These are phyloP conservation scores for Tetramorium bicarinatum DNA, from an alignment of 2,888 invertebrate species.

Conservation along the genomic window DNA sequence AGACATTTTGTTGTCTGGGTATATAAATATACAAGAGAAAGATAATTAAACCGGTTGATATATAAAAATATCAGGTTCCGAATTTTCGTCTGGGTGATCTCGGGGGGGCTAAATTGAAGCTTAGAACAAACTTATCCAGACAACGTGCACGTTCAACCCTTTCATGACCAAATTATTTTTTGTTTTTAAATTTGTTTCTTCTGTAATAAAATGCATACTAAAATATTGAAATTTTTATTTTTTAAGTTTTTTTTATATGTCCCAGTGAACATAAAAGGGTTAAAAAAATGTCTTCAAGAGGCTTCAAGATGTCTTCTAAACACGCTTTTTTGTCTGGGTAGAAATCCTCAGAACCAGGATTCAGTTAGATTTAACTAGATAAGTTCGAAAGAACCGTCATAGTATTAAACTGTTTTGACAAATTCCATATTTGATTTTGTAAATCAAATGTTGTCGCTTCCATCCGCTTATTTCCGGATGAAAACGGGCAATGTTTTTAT, in stretches of 20 bases:
- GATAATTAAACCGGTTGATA: too few species aligned
- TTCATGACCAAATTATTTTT: too few species aligned
- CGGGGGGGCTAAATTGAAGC: neutral
- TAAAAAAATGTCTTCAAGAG: neutral
- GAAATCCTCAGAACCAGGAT: neutral
- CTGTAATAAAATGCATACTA: too few species aligned
- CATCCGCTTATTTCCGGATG: neutral
- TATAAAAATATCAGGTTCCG: too few species aligned
- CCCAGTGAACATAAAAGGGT: too few species aligned
- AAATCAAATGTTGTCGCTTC: neutral
- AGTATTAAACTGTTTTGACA: neutral
- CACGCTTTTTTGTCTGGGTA: neutral
- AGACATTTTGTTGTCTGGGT: too few species aligned
- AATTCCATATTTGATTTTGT: constrained; percentile 12
- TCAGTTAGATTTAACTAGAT: neutral
- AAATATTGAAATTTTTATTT: too few species aligned
- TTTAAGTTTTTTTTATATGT: too few species aligned
- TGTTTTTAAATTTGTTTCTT: too few species aligned
- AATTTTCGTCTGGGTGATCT: too few species aligned
- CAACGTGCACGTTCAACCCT: neutral
- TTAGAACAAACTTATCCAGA: neutral
- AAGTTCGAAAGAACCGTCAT: neutral
- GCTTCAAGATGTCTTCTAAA: neutral
- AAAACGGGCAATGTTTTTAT: constrained; percentile 5
- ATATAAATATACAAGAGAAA: too few species aligned